Evolutionary conservation across 2,797 vertebrate species (phyloP).

Genomic region (Poeciliopsis presidionis): DNA sequence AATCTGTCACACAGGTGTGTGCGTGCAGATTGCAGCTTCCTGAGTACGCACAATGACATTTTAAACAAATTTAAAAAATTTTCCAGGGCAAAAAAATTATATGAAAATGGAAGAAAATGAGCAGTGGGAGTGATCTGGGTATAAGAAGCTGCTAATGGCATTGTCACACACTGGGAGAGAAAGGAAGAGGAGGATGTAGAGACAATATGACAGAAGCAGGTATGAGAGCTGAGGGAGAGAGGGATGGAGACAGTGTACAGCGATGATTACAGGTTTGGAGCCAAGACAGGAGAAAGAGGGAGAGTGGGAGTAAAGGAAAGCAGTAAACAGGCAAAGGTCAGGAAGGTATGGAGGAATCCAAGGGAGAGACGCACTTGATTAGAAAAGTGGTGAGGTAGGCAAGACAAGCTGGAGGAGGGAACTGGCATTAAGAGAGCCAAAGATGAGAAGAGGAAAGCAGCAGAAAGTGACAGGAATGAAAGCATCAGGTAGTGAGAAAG

Average conservation of each 20-base stretch:
- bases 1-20: conserved; percentile 21
- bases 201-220: conserved; percentile 35
- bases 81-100: conserved; percentile 18
- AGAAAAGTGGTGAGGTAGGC: conserved; percentile 36
- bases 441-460: conserved; percentile 28
- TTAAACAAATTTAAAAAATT: conserved; percentile 54
- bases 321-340: conserved; percentile 61
- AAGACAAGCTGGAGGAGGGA: conserved; percentile 29
- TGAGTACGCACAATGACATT: conserved; percentile 47
- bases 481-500: conserved; percentile 21
- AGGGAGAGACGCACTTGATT: conserved; percentile 42
- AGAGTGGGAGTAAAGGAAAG: conserved; percentile 21
- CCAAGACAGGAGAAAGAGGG: conserved; percentile 37
- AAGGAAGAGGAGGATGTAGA: conserved; percentile 37
- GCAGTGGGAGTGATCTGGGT: conserved; percentile 28
- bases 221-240: conserved; percentile 28
- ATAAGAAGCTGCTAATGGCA: conserved; percentile 59
- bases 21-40: conserved; percentile 11
- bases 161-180: conserved; percentile 45
- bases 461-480: conserved; percentile 41
- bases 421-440: conserved; percentile 19
- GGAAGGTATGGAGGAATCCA: conserved; percentile 38
- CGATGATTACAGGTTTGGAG: conserved; percentile 66
- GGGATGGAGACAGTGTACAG: conserved; percentile 30
- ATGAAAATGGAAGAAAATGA: conserved; percentile 16